A percentile compares a stretch with the other conserved stretches of the same genome.
These are phyloP conservation scores for Tyria jacobaeae DNA, from an alignment of 2,888 invertebrate genomes.

Conservation along the genomic window DNA sequence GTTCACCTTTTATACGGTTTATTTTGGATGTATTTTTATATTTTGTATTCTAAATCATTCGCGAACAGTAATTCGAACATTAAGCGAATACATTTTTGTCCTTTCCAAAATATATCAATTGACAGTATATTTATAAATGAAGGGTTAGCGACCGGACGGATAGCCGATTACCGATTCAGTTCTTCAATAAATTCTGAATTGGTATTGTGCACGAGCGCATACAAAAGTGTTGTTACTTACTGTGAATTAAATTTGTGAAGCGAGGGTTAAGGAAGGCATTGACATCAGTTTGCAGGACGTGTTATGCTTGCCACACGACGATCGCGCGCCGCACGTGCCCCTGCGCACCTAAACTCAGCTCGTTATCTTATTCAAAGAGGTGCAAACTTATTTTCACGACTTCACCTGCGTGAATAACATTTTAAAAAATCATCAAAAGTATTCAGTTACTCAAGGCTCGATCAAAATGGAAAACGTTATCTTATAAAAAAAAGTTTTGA, in stretches of 20 bases:
- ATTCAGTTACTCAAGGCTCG: neutral
- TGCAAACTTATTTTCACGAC: neutral
- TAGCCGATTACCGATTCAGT: constrained; percentile 72
- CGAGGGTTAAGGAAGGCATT: constrained; percentile 70
- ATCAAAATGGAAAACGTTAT: no score
- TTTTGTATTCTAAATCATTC: neutral
- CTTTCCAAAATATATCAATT: constrained; percentile 54
- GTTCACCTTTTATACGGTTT: neutral
- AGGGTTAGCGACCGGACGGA: constrained; percentile 73
- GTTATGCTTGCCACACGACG: constrained; percentile 44
- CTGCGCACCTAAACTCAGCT: constrained; percentile 14
- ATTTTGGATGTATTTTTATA: neutral
- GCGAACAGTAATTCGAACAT: no score
- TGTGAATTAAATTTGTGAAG: constrained; percentile 72
- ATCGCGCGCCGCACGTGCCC: constrained; percentile 46
- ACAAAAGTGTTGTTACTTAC: constrained; percentile 69
- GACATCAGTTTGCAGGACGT: constrained; percentile 68
- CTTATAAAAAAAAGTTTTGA: no score
- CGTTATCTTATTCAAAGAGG: constrained; percentile 2
- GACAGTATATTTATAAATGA: constrained; percentile 62
- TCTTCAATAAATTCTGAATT: constrained; percentile 77
- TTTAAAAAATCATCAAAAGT: neutral
- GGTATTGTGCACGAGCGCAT: constrained; percentile 78
- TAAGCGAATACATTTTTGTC: constrained; percentile 33
- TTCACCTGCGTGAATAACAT: neutral